A percentile compares a stretch with the other conserved stretches of the same genome.
Evolutionary conservation across 2,888 invertebrate genomes (phyloP).

Genomic region (Agrochola litura): DNA sequence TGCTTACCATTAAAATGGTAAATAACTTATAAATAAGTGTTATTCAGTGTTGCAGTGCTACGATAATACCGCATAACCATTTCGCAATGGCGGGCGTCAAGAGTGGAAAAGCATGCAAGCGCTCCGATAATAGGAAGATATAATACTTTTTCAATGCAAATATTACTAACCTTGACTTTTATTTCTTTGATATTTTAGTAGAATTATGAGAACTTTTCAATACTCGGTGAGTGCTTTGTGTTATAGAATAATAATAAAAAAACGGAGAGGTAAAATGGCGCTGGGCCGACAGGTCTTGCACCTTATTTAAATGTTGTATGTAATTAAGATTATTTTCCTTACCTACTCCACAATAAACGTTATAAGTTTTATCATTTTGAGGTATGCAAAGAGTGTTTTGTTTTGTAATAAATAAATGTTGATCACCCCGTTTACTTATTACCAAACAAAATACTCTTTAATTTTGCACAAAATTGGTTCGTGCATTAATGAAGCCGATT

Average conservation of each 20-base stretch:
- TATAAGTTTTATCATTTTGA: neutral
- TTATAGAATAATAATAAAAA: neutral
- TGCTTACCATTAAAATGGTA: conserved; percentile 31
- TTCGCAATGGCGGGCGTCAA: conserved; percentile 58
- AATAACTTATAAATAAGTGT: conserved; percentile 25
- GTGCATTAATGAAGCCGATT: neutral
- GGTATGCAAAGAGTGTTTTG: neutral
- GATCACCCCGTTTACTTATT: too few species aligned
- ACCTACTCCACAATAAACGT: neutral
- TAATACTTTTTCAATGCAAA: conserved; percentile 18
- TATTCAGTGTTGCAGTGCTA: conserved; percentile 50
- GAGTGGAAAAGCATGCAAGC: conserved; percentile 50
- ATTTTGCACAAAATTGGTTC: neutral
- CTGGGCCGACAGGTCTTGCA: neutral
- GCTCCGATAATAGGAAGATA: conserved; percentile 27
- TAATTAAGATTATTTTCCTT: conserved; percentile 1
- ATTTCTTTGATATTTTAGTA: conserved; percentile 21
- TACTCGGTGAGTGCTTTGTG: conserved; percentile 3
- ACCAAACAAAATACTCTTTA: too few species aligned
- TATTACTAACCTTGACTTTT: conserved; percentile 38
- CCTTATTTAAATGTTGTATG: neutral
- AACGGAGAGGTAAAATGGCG: neutral
- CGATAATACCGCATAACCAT: conserved; percentile 63
- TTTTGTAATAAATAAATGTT: neutral
- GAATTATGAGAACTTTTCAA: conserved; percentile 12